phyloP scores from a whole-genome alignment of 2,888 invertebrate genomes.

The Protonemura montana region DNA sequence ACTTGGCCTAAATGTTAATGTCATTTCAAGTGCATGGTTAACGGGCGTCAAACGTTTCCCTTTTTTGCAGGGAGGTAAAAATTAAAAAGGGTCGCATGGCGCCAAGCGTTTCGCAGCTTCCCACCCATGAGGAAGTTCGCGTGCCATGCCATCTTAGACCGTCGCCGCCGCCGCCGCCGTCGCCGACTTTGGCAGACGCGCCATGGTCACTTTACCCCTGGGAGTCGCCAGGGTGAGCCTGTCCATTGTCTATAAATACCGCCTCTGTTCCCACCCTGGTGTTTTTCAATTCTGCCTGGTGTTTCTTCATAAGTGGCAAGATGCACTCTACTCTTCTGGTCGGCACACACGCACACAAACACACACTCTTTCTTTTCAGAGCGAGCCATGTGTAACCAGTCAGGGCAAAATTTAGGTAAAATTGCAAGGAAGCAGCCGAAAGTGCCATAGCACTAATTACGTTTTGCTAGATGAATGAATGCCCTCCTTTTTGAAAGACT shows the following conservation, averaged over 20 bases:
- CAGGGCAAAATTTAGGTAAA: not conserved
- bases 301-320: constrained; percentile 5
- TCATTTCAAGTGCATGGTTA: not conserved
- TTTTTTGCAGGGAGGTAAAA: not conserved
- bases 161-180: not conserved
- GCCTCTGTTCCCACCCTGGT: constrained; percentile 22
- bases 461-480: not conserved
- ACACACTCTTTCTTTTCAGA: not conserved
- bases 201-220: not conserved
- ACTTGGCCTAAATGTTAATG: not conserved
- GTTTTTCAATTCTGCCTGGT: not conserved
- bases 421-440: not conserved
- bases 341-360: not conserved
- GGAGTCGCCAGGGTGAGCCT: constrained; percentile 1
- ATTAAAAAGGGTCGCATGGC: not conserved
- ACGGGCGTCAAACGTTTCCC: not conserved
- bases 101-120: not conserved
- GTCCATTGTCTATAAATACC: constrained; percentile 23
- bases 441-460: not conserved
- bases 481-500: not conserved
- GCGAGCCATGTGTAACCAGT: not conserved
- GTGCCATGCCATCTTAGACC: not conserved
- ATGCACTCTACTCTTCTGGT: not conserved
- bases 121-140: not conserved
- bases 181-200: not conserved